Evolutionary conservation across 2,113 vertebrate species (phyloP).

Genomic region (Pelecanoides urinatrix): DNA sequence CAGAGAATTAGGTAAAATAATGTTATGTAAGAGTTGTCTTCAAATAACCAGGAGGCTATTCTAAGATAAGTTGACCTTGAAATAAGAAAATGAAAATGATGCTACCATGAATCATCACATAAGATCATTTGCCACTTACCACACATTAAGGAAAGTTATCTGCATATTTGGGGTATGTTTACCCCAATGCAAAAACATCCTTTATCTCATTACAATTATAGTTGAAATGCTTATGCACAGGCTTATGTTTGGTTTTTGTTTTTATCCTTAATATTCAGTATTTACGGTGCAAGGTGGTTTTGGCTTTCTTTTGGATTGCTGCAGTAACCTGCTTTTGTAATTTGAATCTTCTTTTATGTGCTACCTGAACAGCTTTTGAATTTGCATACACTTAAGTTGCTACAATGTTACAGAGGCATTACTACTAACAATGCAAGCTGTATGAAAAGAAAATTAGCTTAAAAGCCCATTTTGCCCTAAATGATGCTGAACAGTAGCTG

Average conservation of each 20-base stretch:
- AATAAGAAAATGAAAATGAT: background rate
- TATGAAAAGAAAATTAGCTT: slow-evolving; percentile 6
- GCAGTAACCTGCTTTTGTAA: background rate
- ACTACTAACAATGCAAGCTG: background rate
- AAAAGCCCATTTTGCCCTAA: slow-evolving; percentile 24
- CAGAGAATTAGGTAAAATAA: background rate
- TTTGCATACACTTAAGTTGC: background rate
- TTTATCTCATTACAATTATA: background rate
- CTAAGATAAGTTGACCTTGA: background rate
- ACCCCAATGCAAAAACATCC: background rate
- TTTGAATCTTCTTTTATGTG: background rate
- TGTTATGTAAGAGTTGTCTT: background rate
- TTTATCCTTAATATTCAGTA: background rate
- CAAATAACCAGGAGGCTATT: background rate
- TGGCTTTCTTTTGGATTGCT: background rate
- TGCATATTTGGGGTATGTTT: background rate
- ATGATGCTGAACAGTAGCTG: background rate
- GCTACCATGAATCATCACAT: background rate
- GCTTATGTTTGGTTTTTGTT: background rate
- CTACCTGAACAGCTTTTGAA: background rate
- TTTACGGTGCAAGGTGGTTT: background rate
- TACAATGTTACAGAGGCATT: background rate
- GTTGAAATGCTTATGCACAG: background rate
- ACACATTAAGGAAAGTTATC: background rate
- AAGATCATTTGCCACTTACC: background rate